phyloP scores from a whole-genome alignment of 53 echinoderm and acorn worm species.

The Echinometra lucunter region DNA sequence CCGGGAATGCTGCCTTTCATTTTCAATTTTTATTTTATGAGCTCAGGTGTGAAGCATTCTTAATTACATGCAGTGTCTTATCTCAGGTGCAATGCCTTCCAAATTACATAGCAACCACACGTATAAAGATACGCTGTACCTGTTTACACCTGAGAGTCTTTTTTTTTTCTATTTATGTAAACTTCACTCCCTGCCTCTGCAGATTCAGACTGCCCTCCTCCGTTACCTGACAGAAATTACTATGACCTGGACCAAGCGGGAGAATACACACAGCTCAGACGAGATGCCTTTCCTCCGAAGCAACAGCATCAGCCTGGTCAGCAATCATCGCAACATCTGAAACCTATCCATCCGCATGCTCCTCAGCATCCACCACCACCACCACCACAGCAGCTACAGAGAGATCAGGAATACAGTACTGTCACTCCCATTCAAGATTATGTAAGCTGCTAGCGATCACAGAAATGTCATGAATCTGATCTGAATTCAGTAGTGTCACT shows the following conservation, averaged over 20 bases:
- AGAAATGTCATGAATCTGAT: too few species aligned
- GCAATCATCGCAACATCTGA: neutral
- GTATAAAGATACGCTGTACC: too few species aligned
- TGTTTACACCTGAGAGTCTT: too few species aligned
- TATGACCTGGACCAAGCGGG: conserved; percentile 83
- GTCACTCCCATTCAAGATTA: conserved; percentile 7
- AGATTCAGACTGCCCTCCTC: conserved; percentile 71
- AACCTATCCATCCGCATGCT: neutral
- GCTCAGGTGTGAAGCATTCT: too few species aligned
- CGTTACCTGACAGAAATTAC: conserved; percentile 84
- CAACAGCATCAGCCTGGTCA: neutral
- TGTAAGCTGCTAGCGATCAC: too few species aligned
- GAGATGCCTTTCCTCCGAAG: conserved; percentile 62
- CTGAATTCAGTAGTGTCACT: too few species aligned
- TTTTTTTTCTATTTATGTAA: neutral
- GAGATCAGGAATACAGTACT: conserved; percentile 42
- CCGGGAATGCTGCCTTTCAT: too few species aligned
- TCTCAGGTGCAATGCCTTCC: too few species aligned
- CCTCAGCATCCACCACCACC: neutral
- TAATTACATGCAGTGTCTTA: too few species aligned
- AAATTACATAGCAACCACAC: too few species aligned
- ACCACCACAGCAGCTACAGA: neutral
- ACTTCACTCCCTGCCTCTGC: neutral
- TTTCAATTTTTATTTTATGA: too few species aligned
- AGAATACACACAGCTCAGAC: conserved; percentile 80